These are phyloP conservation scores for Autographa gamma DNA, from an alignment of 2,888 invertebrate genomes.

Conservation along the genomic window DNA sequence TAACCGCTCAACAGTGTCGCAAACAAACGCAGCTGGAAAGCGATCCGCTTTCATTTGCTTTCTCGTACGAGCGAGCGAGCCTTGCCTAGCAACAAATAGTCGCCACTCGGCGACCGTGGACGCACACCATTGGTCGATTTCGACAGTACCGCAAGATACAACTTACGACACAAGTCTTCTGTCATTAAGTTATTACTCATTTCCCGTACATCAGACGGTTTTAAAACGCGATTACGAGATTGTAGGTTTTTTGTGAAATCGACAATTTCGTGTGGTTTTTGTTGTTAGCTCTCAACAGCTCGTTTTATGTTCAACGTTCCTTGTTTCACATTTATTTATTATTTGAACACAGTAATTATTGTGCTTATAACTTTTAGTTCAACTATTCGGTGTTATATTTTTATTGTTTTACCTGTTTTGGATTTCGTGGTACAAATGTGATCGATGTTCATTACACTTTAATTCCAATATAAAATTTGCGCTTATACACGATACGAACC, in stretches of 20 bases:
- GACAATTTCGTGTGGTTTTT: conserved; percentile 15
- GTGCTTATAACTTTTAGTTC: too few relatives aligned
- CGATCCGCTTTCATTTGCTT: conserved; percentile 82
- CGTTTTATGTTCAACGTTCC: background rate
- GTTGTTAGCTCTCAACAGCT: conserved; percentile 5
- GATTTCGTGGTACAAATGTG: background rate
- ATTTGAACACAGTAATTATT: too few relatives aligned
- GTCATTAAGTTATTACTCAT: conserved; percentile 56
- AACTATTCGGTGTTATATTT: too few relatives aligned
- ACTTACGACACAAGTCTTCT: conserved; percentile 41
- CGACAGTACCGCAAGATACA: conserved; percentile 43
- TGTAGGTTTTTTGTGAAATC: conserved; percentile 17
- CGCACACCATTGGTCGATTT: conserved; percentile 58
- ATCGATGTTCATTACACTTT: background rate
- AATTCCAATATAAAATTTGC: background rate
- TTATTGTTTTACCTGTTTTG: too few relatives aligned
- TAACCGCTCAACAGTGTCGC: conserved; percentile 36
- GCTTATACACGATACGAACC: too few relatives aligned
- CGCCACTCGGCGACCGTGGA: conserved; percentile 43
- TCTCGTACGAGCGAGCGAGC: conserved; percentile 70
- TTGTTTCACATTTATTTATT: background rate
- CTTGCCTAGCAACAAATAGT: conserved; percentile 61
- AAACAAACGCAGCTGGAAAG: conserved; percentile 69
- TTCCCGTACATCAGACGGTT: conserved; percentile 41
- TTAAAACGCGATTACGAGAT: conserved; percentile 40